phyloP scores from a whole-genome alignment of 2,797 vertebrate genomes.

The Spinibarbus caldwelli region DNA sequence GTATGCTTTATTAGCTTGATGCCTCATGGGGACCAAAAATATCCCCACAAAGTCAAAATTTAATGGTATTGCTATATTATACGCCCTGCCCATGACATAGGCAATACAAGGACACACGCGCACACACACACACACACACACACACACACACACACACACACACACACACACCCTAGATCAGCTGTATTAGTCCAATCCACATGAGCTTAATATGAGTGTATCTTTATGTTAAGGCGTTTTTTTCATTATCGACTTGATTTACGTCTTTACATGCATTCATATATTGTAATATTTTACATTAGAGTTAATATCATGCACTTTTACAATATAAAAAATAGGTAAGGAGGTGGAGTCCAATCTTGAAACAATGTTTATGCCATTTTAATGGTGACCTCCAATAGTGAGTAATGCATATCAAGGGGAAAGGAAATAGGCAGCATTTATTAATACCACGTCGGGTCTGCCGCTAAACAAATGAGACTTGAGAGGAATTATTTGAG shows the following conservation, averaged over 20 bases:
- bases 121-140: neutral
- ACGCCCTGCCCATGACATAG: too few relatives aligned
- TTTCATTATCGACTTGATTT: neutral
- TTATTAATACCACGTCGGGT: slow-evolving; percentile 51
- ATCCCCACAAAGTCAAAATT: too few relatives aligned
- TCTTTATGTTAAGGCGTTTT: neutral
- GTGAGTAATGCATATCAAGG: slow-evolving; percentile 35
- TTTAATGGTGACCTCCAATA: slow-evolving; percentile 51
- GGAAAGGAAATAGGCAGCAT: slow-evolving; percentile 37
- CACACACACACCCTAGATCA: neutral
- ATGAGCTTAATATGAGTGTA: neutral
- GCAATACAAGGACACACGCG: too few relatives aligned
- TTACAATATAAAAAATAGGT: neutral
- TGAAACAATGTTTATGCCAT: slow-evolving; percentile 8
- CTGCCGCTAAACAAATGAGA: slow-evolving; percentile 53
- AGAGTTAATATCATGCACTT: neutral
- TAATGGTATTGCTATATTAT: too few relatives aligned
- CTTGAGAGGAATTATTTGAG: slow-evolving; percentile 53
- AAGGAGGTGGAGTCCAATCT: neutral
- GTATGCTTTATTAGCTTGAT: too few relatives aligned
- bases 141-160: neutral
- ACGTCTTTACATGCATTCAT: neutral
- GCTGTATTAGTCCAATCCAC: neutral
- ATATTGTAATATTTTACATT: neutral
- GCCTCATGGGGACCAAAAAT: too few relatives aligned